A percentile compares a stretch with the other conserved stretches of the same genome.
These are phyloP conservation scores for Cynoglossus semilaevis DNA, from an alignment of 2,113 vertebrate species.

Conservation along the genomic window DNA sequence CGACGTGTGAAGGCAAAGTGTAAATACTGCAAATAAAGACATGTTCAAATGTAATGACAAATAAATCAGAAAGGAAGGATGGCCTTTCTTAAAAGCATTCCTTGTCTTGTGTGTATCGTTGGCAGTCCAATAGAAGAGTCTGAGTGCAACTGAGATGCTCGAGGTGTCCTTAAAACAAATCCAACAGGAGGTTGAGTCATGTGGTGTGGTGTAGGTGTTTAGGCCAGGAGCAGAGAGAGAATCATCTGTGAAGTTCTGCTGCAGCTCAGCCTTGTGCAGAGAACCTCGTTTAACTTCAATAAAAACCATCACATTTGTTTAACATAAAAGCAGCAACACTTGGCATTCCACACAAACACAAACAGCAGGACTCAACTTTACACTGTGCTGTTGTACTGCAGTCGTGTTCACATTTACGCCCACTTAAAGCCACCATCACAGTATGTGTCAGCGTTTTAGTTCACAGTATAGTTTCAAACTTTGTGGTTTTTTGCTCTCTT, in stretches of 20 bases:
- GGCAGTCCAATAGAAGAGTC: conserved; percentile 18
- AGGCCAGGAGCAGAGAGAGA: conserved; percentile 25
- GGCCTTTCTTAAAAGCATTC: conserved; percentile 49
- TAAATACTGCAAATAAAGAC: conserved; percentile 72
- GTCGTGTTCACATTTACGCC: neutral
- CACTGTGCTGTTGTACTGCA: conserved; percentile 1
- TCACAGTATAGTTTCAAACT: too few species aligned
- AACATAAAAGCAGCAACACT: conserved; percentile 9
- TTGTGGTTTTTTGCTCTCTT: too few species aligned
- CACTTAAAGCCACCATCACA: neutral
- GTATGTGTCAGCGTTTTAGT: neutral
- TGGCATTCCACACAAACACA: conserved; percentile 4
- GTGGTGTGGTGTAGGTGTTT: conserved; percentile 42
- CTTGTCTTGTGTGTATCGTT: conserved; percentile 25
- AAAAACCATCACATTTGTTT: conserved; percentile 6
- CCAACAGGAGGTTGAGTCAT: conserved; percentile 46
- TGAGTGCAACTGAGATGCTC: conserved; percentile 40
- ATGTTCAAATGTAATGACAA: conserved; percentile 66
- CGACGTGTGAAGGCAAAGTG: conserved; percentile 63
- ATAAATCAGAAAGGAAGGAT: conserved; percentile 56
- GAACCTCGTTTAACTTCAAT: conserved; percentile 20
- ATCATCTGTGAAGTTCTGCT: conserved; percentile 34
- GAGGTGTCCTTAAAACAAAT: conserved; percentile 32
- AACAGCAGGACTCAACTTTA: conserved; percentile 2
- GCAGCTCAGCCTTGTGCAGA: conserved; percentile 12